Conservation (phyloP, 2,888 invertebrate genomes). For the Sceliomorpha sp. region DNA sequence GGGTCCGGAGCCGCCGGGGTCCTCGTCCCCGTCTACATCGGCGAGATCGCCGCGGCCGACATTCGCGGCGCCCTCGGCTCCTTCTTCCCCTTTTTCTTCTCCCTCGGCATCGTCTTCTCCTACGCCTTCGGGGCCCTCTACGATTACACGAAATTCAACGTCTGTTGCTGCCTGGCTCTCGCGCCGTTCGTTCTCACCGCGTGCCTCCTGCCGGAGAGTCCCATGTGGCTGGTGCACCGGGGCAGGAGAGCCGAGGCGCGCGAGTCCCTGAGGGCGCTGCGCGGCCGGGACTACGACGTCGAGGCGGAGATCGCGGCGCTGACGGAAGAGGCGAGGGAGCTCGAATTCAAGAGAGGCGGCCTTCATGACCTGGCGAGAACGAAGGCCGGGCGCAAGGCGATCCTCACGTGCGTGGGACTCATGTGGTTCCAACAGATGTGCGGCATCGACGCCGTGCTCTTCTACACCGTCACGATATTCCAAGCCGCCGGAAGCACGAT, state of each 20-base stretch:
- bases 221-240: constrained; percentile 69
- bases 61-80: constrained; percentile 82
- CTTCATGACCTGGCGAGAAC: constrained; percentile 69
- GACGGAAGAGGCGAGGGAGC: constrained; percentile 65
- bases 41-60: constrained; percentile 81
- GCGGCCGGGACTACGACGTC: constrained; percentile 66
- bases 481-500: constrained; percentile 76
- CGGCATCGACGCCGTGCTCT: constrained; percentile 80
- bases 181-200: constrained; percentile 73
- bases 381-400: constrained; percentile 76
- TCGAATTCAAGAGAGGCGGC: constrained; percentile 68
- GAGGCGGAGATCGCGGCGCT: constrained; percentile 64
- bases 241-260: constrained; percentile 62
- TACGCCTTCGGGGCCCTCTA: constrained; percentile 80
- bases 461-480: constrained; percentile 79
- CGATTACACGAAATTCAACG: constrained; percentile 79
- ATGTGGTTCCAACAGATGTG: constrained; percentile 82
- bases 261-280: constrained; percentile 59
- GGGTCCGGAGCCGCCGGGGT: constrained; percentile 79
- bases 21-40: constrained; percentile 81
- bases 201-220: constrained; percentile 72
- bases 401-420: constrained; percentile 80
- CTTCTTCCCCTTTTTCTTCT: constrained; percentile 80
- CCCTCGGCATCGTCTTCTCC: constrained; percentile 80
- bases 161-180: constrained; percentile 75